Base-by-base conservation (phyloP, 64 coral and sea anemone genomes). In the Montipora capricornis region DNA sequence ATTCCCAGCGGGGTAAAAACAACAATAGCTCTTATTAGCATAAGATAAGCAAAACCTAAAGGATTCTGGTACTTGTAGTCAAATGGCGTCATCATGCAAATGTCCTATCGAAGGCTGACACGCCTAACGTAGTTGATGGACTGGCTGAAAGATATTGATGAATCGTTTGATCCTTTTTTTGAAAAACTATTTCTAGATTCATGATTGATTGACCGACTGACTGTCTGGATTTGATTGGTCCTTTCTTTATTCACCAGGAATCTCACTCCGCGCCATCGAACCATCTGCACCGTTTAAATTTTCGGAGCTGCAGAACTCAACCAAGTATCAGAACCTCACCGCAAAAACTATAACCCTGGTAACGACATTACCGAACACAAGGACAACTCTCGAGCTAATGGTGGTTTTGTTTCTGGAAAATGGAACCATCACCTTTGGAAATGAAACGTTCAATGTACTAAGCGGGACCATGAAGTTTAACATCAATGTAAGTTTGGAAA, bases 381-480 rank as follows among this genome's bases (percentile, higher is more conserved):
- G 26, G 15, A 78, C 77, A 1, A 91, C 13, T 16, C 59, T 91
- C 2, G 16, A 81, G 0, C 14, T 91, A 10, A 20, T 73, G 48
- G 89, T 91, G 1, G 24, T 81, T n/a, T 14, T 91, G 12, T 91
- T 91, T 55, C 47, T 81, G 0, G 6, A 50, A 5, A 14, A 3
- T 4, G 89, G 89, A 67, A 58, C 47, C 1, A 19, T 91, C 9
- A 44, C 12, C 0, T 81, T 81, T 11, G 89, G 89, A 17, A 91
- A 91, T 64, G 89, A 91, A 50, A 49, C 77, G 16, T 81, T 78
- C 11, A 20, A 46, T 2, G 89, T 91, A n/a, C 49, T 15, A 20
- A 91, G 26, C 68, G 89, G 89, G 73, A 91, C 89, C 22, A 24
- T 91, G 17, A 91, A 91, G 47, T 91, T 91, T 57, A 91, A 91